Base-by-base conservation (phyloP, 2,797 vertebrate species). In the Coranthus polyacanthus region DNA sequence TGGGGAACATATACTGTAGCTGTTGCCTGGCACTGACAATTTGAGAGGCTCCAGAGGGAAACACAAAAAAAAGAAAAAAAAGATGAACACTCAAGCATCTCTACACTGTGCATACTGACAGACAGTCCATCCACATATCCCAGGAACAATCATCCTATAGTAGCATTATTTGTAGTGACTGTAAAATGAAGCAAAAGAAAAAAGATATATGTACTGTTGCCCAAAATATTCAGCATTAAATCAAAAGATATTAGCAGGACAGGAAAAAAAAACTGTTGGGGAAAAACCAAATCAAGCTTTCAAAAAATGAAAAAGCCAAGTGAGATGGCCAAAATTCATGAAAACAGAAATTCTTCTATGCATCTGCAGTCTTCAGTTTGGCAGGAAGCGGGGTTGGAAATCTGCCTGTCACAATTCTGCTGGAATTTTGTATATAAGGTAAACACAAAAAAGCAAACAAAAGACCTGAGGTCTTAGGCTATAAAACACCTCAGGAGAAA, bases 21-120 rank as follows among this genome's bases (percentile, higher is more conserved):
- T 87, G 88, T 85, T 90, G 87, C 83, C 84, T 92, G 86, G 86
- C 87, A 81, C 78, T 89, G 90, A 93, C 90, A 90, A 93, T 92
- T 83, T 88, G 87, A 89, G 85, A 90, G 72, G 72, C 88, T 92
- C 91, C 91, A 86, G 66, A 77, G 92, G 91, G 89, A 89, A 86
- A 85, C 67, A 69, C 53, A 77, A 85, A 65, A 81, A 63, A 46
- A 44, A 41, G 54, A 83, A 64, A 87, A 74, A 77, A 45, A 69
- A 75, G 75, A 84, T 32, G 61, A 85, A 78, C 73, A 81, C 81
- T 68, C 53, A 46, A 9, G 59, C 42, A 51, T 77, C 63, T 69
- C 55, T 72, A 44, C 41, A 63, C 72, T 41, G 50, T 49, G 56
- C 24, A 62, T 58, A 84, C 69, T 84, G 82, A 91, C 64, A 81